Conservation (phyloP, 2,797 vertebrate species). For the Neosilurus hyrtlii region DNA sequence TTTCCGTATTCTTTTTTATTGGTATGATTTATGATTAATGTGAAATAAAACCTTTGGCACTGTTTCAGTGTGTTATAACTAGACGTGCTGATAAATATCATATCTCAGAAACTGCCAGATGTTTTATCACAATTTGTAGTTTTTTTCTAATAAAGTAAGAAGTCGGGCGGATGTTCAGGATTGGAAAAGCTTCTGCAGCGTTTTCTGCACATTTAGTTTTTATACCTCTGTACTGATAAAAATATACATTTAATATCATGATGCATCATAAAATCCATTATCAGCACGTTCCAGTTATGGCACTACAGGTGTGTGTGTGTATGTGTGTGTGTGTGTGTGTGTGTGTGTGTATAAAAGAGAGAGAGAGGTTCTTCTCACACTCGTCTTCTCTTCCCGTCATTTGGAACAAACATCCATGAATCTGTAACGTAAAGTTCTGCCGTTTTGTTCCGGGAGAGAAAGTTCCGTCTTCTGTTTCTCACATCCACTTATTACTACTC, state of each 20-base stretch:
- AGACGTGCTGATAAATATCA: slow-evolving; percentile 6
- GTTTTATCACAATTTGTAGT: background rate
- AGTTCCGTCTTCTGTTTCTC: slow-evolving; percentile 62
- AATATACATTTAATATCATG: background rate
- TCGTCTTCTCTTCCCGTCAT: background rate
- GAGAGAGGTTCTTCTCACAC: background rate
- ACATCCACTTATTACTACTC: slow-evolving; percentile 68
- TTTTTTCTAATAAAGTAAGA: background rate
- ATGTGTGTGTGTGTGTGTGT: too few relatives aligned
- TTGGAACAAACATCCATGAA: slow-evolving; percentile 11
- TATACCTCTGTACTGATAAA: background rate
- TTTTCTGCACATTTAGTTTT: background rate
- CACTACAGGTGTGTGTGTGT: background rate
- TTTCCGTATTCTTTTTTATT: slow-evolving; percentile 41
- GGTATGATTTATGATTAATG: slow-evolving; percentile 33
- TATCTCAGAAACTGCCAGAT: background rate
- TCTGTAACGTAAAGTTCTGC: slow-evolving; percentile 26
- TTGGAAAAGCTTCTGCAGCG: background rate
- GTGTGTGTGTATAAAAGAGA: too few relatives aligned
- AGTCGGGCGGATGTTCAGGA: background rate
- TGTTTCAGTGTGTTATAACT: slow-evolving; percentile 26
- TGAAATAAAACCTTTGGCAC: slow-evolving; percentile 15
- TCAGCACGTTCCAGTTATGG: slow-evolving; percentile 1
- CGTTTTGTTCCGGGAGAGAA: slow-evolving; percentile 30
- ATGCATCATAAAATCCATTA: background rate